phyloP scores from a whole-genome alignment of 2,888 invertebrate genomes.

The Watsonalla binaria region DNA sequence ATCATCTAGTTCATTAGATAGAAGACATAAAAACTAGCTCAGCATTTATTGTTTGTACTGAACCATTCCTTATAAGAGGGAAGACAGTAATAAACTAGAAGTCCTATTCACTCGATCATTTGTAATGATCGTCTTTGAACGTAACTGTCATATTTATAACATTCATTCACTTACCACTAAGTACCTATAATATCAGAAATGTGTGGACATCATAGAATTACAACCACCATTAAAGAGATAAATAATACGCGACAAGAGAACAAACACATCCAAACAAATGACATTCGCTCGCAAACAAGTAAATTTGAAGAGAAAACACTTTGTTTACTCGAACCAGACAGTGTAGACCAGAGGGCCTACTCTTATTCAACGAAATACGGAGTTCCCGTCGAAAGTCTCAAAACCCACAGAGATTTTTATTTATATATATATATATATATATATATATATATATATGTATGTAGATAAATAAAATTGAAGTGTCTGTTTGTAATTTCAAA shows the following conservation, averaged over 20 bases:
- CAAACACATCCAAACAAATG: conserved; percentile 36
- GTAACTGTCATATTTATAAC: background rate
- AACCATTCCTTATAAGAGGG: too few species aligned
- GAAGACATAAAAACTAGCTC: too few species aligned
- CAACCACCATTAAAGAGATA: conserved; percentile 18
- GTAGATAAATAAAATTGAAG: too few species aligned
- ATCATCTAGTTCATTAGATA: too few species aligned
- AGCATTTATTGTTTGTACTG: too few species aligned
- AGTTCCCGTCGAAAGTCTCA: too few species aligned
- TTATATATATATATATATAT: background rate
- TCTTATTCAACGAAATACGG: too few species aligned
- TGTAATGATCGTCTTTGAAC: background rate
- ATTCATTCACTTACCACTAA: conserved; percentile 6
- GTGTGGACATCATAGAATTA: conserved; percentile 12
- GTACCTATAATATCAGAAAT: conserved; percentile 8
- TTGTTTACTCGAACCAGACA: conserved; percentile 23
- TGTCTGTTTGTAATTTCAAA: too few species aligned
- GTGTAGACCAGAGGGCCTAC: conserved; percentile 2
- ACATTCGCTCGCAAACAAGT: conserved; percentile 27
- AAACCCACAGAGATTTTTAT: background rate
- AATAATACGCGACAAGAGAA: conserved; percentile 30
- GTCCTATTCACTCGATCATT: background rate
- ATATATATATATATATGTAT: too few species aligned
- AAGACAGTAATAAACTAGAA: background rate
- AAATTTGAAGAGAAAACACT: conserved; percentile 24